phyloP scores from a whole-genome alignment of 2,113 vertebrate genomes.

The Gobius niger region DNA sequence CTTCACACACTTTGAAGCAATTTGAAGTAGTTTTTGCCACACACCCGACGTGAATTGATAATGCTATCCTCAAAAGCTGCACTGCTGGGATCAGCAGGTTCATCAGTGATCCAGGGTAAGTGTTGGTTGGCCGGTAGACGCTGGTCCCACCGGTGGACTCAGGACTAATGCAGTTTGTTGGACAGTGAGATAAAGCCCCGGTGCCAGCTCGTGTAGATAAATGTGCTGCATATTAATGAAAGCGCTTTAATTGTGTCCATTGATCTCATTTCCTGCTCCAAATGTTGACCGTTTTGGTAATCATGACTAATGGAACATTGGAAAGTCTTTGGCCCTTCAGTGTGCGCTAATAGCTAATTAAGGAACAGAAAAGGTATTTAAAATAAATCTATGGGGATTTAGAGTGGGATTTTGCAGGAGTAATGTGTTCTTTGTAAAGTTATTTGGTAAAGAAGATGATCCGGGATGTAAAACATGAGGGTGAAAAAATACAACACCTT shows the following conservation, averaged over 20 bases:
- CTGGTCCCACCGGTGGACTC: neutral
- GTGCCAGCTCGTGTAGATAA: neutral
- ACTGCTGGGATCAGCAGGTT: neutral
- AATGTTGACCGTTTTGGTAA: conserved; percentile 8
- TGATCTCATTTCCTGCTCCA: conserved; percentile 6
- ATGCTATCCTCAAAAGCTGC: conserved; percentile 6
- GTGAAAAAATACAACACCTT: neutral
- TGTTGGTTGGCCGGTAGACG: neutral
- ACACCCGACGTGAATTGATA: neutral
- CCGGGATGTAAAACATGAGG: neutral
- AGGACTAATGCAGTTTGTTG: neutral
- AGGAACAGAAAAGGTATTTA: neutral
- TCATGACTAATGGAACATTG: conserved; percentile 9
- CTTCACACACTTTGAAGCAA: neutral
- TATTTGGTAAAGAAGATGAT: neutral
- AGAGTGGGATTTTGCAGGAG: neutral
- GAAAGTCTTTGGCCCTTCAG: neutral
- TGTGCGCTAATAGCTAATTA: conserved; percentile 5
- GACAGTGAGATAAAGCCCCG: neutral
- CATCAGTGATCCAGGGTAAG: neutral
- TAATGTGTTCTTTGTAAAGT: neutral
- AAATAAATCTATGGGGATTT: neutral
- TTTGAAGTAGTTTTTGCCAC: neutral
- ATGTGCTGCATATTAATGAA: conserved; percentile 5
- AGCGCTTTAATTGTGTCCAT: conserved; percentile 12